These are phyloP conservation scores for Octodonta nipae DNA, from an alignment of 2,888 invertebrate species.

Conservation along the genomic window DNA sequence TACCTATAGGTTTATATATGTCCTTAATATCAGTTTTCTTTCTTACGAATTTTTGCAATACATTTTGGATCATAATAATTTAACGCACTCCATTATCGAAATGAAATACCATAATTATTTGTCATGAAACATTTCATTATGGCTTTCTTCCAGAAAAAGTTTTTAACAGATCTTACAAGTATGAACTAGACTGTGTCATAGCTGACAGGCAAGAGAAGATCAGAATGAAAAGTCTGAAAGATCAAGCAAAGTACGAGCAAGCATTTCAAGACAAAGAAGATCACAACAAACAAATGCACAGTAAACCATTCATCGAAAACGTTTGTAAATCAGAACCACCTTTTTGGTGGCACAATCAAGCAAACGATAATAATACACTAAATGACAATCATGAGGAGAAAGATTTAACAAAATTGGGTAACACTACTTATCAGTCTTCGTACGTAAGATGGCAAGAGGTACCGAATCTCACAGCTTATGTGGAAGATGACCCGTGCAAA, in stretches of 20 bases:
- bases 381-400: conserved; percentile 2
- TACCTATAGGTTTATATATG: too few species aligned
- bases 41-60: too few species aligned
- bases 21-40: too few species aligned
- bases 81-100: too few species aligned
- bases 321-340: conserved; percentile 23
- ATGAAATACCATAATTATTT: too few species aligned
- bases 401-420: conserved; percentile 1
- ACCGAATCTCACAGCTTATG: conserved; percentile 36
- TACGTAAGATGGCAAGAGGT: conserved; percentile 40
- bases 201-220: conserved; percentile 31
- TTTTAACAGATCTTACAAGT: conserved; percentile 44
- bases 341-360: conserved; percentile 25
- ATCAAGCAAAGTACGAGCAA: conserved; percentile 23
- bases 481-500: conserved; percentile 25
- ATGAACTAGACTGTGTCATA: conserved; percentile 42
- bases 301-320: too few species aligned
- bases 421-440: conserved; percentile 6
- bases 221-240: too few species aligned
- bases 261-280: conserved; percentile 20
- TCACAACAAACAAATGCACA: too few species aligned
- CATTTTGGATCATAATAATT: too few species aligned
- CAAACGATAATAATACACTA: conserved; percentile 3
- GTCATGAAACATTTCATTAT: too few species aligned
- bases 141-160: conserved; percentile 29